Base-by-base conservation (phyloP, 2,797 vertebrate genomes). In the Tachyglossus aculeatus region DNA sequence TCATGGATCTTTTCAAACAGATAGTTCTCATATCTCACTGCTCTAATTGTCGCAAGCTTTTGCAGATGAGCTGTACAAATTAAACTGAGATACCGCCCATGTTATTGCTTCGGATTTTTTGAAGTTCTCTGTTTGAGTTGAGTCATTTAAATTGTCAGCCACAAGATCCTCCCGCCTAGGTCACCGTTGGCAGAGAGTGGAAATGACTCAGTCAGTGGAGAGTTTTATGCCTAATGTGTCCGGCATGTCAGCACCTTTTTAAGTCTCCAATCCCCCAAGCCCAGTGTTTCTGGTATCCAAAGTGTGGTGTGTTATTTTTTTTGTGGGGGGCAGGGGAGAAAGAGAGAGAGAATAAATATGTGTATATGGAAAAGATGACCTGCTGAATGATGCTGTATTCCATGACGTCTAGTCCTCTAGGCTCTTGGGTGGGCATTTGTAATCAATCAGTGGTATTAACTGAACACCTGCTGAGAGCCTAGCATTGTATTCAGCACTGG, bases 171-270 rank as follows among this genome's bases (percentile, higher is more conserved):
- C 62, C 52, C 29, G 6, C 65, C 39, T 66, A n/a, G 8, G 7
- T 44, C 50, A 41, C 50, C 36, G 34, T 25, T 77, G 81, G 73
- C 41, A 54, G 41, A 80, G 29, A 9, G 38, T 27, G 52, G 54
- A 57, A 50, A 45, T 76, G 67, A 83, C 44, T 62, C 69, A 77
- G 67, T 19, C 47, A 18, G 59, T 24, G 0, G 18, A 50, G 25
- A 12, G 37, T 43, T 29, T 47, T 19, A 27, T 40, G 63, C n/a
- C 66, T 80, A 25, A 67, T 77, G 40, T 77, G 69, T 77, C 79
- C 79, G 66, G 72, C 61, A 52, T 75, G 79, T 68, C 55, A 19
- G 37, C n/a, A 50, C 52, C 62, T 76, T 68, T 69, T 21, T 78
- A 66, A 51, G 63, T 54, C 37, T 38, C 51, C 61, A 54, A 56